Conservation (phyloP, 2,113 vertebrate genomes). For the Megaceryle torquata region DNA sequence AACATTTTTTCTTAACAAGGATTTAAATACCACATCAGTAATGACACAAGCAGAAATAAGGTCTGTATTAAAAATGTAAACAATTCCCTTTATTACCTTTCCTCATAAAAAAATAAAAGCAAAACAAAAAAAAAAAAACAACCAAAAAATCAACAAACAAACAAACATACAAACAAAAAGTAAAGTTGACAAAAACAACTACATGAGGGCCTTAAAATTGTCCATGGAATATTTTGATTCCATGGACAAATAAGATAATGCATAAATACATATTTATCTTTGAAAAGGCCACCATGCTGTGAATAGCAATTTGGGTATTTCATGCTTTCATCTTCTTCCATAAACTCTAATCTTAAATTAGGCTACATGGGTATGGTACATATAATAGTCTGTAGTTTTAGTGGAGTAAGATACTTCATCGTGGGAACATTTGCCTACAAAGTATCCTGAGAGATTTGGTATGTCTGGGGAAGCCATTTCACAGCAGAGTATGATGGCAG, state of each 20-base stretch:
- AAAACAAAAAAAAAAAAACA: background rate
- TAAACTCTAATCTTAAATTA: background rate
- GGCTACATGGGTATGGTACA: background rate
- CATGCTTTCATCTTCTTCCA: background rate
- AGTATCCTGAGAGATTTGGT: background rate
- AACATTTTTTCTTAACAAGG: background rate
- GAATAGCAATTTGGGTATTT: conserved; percentile 1
- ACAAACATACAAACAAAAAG: no score
- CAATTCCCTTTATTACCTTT: background rate
- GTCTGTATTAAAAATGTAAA: background rate
- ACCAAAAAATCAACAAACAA: no score
- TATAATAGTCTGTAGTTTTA: background rate
- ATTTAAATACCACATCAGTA: background rate
- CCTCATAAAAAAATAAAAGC: background rate
- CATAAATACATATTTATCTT: conserved; percentile 20
- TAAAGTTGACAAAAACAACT: background rate
- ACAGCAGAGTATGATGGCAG: background rate
- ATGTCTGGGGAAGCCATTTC: background rate
- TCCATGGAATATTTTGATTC: conserved; percentile 6
- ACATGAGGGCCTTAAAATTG: background rate
- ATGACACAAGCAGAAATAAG: background rate
- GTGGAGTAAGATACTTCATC: background rate
- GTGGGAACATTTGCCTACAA: background rate
- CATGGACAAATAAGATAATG: background rate
- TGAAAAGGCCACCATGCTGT: background rate